Base-by-base conservation (phyloP, 2,888 invertebrate species). In the Orthosia gothica region DNA sequence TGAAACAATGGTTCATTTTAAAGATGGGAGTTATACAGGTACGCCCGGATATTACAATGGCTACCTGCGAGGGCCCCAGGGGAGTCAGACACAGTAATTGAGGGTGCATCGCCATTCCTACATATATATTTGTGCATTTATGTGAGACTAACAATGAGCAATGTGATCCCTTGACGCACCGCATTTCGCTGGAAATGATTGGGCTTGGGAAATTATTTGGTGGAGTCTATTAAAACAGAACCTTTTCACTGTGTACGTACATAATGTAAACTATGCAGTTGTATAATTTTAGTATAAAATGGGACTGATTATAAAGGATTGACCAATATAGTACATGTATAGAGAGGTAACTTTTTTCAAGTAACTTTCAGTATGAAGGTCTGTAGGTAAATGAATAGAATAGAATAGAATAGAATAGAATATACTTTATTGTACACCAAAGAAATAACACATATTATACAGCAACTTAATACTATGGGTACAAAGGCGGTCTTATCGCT, bases 11-110 rank as follows among this genome's bases (percentile, higher is more conserved):
- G n/a, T 47, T 45, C 0, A 13, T 52, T 23, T 20, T 20, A 18
- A 2, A 49, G 7, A 3, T 61, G 15, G 20, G 15, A 40, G 11
- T 59, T 12, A 4, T 61, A 20, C 18, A 26, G 20, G 20, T 45
- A 18, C 23, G 45, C 20, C 16, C 12, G n/a, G 16, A 13, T 15
- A 55, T 74, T 74, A 32, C 68, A 15, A 76, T 40, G 40, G 77
- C 47, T 2, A 66, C 52, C n/a, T 13, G 5, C 1, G 1, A 12
- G 5, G 16, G 5, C 15, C 4, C 15, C 23, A 4, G 26, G 77
- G 77, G 77, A 45, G 40, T 12, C 18, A 82, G 85, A 83, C 76
- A 0, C n/a, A 3, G 4, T 20, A 20, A 18, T 45, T 12, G 26
- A 18, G 15, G 18, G 20, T 40, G 64, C 63, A 76, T 16, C 15